These are phyloP conservation scores for Glomeris maerens DNA, from an alignment of 1,140 invertebrate genomes.

Conservation along the genomic window DNA sequence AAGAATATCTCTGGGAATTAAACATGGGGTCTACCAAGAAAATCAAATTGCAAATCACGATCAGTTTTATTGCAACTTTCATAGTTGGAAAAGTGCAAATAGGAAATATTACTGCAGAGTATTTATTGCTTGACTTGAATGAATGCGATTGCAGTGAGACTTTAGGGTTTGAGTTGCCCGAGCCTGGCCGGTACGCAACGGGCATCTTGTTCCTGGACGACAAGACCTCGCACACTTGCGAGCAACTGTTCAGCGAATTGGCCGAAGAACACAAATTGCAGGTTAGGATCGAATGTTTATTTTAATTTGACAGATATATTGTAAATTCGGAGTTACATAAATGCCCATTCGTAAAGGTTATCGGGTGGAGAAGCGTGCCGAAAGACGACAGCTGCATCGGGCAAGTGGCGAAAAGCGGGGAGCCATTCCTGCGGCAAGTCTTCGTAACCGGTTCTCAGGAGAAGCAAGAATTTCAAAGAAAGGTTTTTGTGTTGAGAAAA, in stretches of 20 bases:
- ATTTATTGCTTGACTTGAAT: too few species aligned
- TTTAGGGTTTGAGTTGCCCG: too few species aligned
- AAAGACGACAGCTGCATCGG: constrained; percentile 73
- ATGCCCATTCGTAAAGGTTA: constrained; percentile 39
- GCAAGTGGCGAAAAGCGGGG: constrained; percentile 74
- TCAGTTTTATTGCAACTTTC: too few species aligned
- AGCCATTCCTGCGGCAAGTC: constrained; percentile 91
- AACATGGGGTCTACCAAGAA: too few species aligned
- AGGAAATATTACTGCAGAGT: too few species aligned
- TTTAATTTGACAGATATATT: not conserved
- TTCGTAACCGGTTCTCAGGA: constrained; percentile 50
- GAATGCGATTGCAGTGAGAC: too few species aligned
- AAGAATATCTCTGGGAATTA: too few species aligned
- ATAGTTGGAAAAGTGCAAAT: too few species aligned
- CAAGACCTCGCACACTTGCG: constrained; percentile 59
- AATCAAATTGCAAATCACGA: too few species aligned
- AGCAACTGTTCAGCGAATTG: constrained; percentile 62
- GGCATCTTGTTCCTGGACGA: constrained; percentile 88
- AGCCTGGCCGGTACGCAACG: constrained; percentile 80
- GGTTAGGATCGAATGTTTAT: constrained; percentile 29
- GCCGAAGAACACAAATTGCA: constrained; percentile 63
- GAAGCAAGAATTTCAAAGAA: constrained; percentile 42
- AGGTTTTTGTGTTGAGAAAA: constrained; percentile 83
- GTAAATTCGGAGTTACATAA: constrained; percentile 1
- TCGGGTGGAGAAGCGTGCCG: constrained; percentile 85